Evolutionary conservation across 1,140 invertebrate species (phyloP).

Genomic region (Chymomyza costata): DNA sequence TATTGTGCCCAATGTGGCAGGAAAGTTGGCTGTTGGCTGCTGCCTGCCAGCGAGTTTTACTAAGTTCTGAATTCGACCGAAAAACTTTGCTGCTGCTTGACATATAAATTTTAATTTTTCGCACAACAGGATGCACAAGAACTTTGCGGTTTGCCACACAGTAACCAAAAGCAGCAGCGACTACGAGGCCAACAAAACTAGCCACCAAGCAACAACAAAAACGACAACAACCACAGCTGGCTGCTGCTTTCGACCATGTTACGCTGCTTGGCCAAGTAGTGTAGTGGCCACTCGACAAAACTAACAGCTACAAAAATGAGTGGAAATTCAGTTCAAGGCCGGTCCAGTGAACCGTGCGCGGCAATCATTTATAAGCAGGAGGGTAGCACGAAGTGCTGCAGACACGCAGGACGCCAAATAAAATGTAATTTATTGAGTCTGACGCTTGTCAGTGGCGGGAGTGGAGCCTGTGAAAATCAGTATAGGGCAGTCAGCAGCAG

Average conservation of each 20-base stretch:
- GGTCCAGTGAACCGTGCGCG: background rate
- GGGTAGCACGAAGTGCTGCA: background rate
- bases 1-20: slow-evolving; percentile 58
- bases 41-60: background rate
- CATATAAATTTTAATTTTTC: slow-evolving; percentile 64
- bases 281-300: background rate
- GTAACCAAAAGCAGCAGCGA: slow-evolving; percentile 18
- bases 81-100: slow-evolving; percentile 52
- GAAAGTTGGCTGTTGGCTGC: slow-evolving; percentile 42
- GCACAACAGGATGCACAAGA: slow-evolving; percentile 19
- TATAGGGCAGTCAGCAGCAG: slow-evolving; percentile 25
- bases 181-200: slow-evolving; percentile 27
- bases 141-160: slow-evolving; percentile 29
- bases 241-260: too few relatives aligned
- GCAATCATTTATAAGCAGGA: slow-evolving; percentile 7
- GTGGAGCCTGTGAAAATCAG: too few relatives aligned
- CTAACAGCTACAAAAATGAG: slow-evolving; percentile 2
- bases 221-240: background rate
- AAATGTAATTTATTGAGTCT: slow-evolving; percentile 55
- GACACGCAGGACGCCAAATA: slow-evolving; percentile 23
- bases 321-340: slow-evolving; percentile 36
- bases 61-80: slow-evolving; percentile 32
- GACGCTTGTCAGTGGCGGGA: slow-evolving; percentile 50
- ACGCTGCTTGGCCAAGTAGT: too few relatives aligned
- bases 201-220: slow-evolving; percentile 15